These are phyloP conservation scores for Stichodactyla mertensii DNA, from an alignment of 64 coral and sea anemone genomes.

Conservation along the genomic window DNA sequence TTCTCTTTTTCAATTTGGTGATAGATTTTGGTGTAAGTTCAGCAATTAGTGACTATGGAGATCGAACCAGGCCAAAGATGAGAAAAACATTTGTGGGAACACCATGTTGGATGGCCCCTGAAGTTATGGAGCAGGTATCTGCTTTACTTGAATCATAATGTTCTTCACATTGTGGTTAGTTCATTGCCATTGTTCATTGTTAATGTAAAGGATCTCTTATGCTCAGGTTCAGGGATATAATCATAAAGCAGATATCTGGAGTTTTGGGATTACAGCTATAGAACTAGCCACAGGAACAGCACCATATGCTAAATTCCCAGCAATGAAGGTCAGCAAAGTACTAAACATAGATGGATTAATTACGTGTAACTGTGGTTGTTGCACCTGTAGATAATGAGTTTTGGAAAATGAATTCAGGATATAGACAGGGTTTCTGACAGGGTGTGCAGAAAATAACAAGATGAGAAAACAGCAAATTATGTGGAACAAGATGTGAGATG, in stretches of 20 bases:
- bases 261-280: slow-evolving; percentile 99
- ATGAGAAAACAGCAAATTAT: too few relatives aligned
- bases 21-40: slow-evolving; percentile 99
- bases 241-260: slow-evolving; percentile 98
- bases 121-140: slow-evolving; percentile 98
- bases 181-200: background rate
- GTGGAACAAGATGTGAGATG: too few relatives aligned
- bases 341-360: background rate
- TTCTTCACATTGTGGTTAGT: background rate
- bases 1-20: background rate
- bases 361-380: background rate
- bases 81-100: slow-evolving; percentile 98
- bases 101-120: slow-evolving; percentile 99
- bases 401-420: too few relatives aligned
- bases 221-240: slow-evolving; percentile 83
- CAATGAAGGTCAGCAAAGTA: slow-evolving; percentile 76
- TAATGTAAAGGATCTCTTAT: background rate
- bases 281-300: slow-evolving; percentile 93
- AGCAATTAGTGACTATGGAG: slow-evolving; percentile 91
- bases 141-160: background rate
- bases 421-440: too few relatives aligned
- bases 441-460: too few relatives aligned
- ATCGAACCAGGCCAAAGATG: slow-evolving; percentile 80
- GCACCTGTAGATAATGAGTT: too few relatives aligned
- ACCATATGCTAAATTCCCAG: slow-evolving; percentile 91